Base-by-base conservation (phyloP, 2,888 invertebrate genomes). In the Drosophila suboccidentalis region DNA sequence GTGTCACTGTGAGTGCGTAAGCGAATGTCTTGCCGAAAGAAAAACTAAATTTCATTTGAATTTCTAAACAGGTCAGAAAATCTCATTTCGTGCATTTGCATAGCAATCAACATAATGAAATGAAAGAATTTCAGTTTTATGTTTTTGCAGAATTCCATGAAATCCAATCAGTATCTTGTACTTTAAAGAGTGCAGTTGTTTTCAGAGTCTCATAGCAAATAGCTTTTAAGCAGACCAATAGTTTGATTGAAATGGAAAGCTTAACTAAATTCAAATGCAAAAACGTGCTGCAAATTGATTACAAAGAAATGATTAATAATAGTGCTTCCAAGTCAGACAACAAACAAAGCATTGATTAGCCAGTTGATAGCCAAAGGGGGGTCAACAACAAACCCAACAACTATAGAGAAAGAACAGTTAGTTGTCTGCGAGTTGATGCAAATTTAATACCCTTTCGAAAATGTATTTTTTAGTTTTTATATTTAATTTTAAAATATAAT, bases 221-320 rank as follows among this genome's bases (percentile, higher is more conserved):
- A 58, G 4, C 36, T 38, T 44, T 29, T 46, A 11, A 10, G 0
- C 38, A n/a, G 2, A 9, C 9, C 36, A 34, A 13, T 10, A 9
- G 34, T 34, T 59, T 19, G 15, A 62, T 58, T 80, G 88, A 88
- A 88, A 88, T 82, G 86, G 88, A 83, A 83, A 83, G 82, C 74
- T 59, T 39, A 66, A 32, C 60, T 51, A 63, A 73, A 69, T 57
- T 36, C 29, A 64, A 63, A 67, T 58, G 50, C 51, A 39, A 68
- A 87, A 79, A 82, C 86, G 83, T 88, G 89, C 72, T 74, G 69
- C 86, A 82, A 83, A 83, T 83, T 86, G 77, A 77, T 75, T 71
- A 72, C 63, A 73, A 63, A 58, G 73, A 69, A 65, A 69, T 87
- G 73, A 82, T 74, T 74, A 79, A 65, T 67, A 71, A 68, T 67